Evolutionary conservation across 2,113 vertebrate genomes (phyloP).

Genomic region (Perognathus longimembris): DNA sequence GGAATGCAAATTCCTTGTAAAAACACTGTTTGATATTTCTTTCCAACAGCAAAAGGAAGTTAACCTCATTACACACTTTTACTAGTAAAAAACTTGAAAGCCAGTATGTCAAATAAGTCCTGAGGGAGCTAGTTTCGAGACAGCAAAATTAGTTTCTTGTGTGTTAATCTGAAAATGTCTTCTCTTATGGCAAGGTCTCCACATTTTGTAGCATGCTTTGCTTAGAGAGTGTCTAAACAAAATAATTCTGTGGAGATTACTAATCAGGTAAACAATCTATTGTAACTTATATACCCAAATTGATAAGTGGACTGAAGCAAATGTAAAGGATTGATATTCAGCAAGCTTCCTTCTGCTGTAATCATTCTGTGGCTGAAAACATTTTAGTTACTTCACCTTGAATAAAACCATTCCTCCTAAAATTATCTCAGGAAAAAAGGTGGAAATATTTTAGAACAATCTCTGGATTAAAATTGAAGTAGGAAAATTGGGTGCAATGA

Average conservation of each 20-base stretch:
- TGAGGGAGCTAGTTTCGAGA: constrained; percentile 17
- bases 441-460: not conserved
- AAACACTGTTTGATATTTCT: not conserved
- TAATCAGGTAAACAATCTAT: not conserved
- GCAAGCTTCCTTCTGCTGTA: not conserved
- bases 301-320: not conserved
- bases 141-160: not conserved
- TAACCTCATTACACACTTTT: not conserved
- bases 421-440: not conserved
- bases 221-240: not conserved
- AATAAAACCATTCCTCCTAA: not conserved
- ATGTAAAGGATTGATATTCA: not conserved
- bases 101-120: not conserved
- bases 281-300: not conserved
- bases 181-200: not conserved
- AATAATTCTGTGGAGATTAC: not conserved
- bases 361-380: not conserved
- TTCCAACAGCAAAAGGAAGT: not conserved
- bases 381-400: not conserved
- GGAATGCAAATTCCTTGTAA: constrained; percentile 5
- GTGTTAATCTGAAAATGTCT: constrained; percentile 25
- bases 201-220: not conserved
- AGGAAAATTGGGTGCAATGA: not conserved
- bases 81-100: not conserved
- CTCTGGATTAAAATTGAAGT: not conserved